Base-by-base conservation (phyloP, 2,113 vertebrate genomes). In the Uria lomvia region DNA sequence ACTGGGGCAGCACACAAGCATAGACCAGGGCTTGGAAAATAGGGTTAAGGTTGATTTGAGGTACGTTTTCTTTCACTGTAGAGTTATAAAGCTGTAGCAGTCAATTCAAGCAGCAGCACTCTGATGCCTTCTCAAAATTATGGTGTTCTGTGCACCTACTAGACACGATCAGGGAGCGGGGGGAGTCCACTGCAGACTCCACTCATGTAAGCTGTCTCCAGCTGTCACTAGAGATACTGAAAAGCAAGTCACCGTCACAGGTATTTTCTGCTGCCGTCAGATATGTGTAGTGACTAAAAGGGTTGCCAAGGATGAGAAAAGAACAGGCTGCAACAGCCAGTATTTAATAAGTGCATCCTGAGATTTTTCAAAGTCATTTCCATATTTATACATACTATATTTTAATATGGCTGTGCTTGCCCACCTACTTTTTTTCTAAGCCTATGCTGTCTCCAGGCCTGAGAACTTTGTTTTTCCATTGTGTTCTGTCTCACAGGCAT, bases 401-500 rank as follows among this genome's bases (percentile, higher is more conserved):
- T 89, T 91, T 78, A 71, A 87, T 82, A 87, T 12, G n/a, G 43
- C 19, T 89, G 13, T 65, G 15, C 16, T 90, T 86, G 58, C 55
- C 58, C 49, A 70, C 27, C 49, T 90, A 12, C 29, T 29, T 23
- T 77, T 70, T 58, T 70, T 23, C 27, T 32, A 75, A 68, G 30
- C 12, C 62, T 73, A 8, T 73, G 62, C 50, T 87, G 32, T 94
- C 62, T 95, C 29, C 12, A 50, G 66, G 38, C 42, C 67, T 66
- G 63, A 95, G 89, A 92, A 89, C 77, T 95, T 81, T 85, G 56
- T 68, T 30, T 95, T 92, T 85, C n/a, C 27, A 19, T 78, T n/a
- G 40, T 80, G 42, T 83, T 86, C 70, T 91, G 29, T 90, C 74
- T 95, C n/a, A 77, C 21, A 87, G 47, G 29, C 49, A 45, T 1